Evolutionary conservation across 2,113 vertebrate genomes (phyloP).

Genomic region (Aphelocoma coerulescens): DNA sequence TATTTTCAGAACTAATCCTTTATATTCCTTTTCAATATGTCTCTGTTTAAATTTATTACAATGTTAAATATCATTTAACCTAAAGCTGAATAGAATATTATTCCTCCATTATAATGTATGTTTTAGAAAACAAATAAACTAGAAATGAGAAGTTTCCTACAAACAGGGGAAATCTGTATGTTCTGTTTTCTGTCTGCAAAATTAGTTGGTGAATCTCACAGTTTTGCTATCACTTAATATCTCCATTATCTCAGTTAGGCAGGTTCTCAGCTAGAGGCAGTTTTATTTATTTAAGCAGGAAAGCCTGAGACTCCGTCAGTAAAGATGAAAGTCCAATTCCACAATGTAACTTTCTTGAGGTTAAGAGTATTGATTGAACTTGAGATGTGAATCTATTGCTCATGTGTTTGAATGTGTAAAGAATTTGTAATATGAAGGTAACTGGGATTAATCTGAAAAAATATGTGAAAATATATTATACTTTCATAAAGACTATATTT

Average conservation of each 20-base stretch:
- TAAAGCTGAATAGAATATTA: not conserved
- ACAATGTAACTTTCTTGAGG: not conserved
- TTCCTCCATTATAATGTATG: rapidly evolving
- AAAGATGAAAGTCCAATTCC: not conserved
- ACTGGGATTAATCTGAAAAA: not conserved
- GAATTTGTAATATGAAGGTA: not conserved
- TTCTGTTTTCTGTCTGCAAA: not conserved
- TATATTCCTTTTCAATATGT: not conserved
- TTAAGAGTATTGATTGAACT: not conserved
- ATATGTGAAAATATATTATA: not conserved
- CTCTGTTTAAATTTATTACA: not conserved
- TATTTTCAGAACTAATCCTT: not conserved
- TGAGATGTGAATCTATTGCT: not conserved
- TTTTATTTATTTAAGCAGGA: conserved; percentile 2
- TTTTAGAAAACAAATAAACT: not conserved
- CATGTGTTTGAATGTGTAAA: not conserved
- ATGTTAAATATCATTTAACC: not conserved
- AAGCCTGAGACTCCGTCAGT: not conserved
- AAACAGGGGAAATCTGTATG: not conserved
- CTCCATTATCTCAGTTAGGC: not conserved
- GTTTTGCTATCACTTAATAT: not conserved
- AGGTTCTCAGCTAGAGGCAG: not conserved
- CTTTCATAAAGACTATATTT: not conserved
- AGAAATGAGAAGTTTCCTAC: not conserved
- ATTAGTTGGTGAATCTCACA: not conserved